Evolutionary conservation across 2,797 vertebrate species (phyloP).

Genomic region (Danio kyathit): DNA sequence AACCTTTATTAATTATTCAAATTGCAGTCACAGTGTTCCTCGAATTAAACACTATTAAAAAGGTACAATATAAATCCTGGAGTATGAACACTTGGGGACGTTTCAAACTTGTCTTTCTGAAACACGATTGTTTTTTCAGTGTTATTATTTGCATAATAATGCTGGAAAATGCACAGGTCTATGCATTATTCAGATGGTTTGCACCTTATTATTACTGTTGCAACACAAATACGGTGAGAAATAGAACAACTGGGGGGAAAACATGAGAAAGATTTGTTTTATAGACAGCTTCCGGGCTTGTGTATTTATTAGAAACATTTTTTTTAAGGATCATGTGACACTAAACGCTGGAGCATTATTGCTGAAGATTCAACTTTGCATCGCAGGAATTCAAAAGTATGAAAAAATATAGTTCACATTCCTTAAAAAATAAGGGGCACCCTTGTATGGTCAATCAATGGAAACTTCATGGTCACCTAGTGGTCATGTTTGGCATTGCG

Average conservation of each 20-base stretch:
- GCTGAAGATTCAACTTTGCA: no score
- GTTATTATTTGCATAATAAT: slow-evolving; percentile 21
- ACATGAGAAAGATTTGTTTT: background rate
- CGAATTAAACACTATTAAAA: background rate
- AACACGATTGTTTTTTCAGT: background rate
- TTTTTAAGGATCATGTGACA: no score
- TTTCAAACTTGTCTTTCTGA: background rate
- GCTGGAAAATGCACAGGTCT: slow-evolving; percentile 21
- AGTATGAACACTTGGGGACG: background rate
- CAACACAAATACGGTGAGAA: background rate
- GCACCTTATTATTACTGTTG: background rate
- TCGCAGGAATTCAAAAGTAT: no score
- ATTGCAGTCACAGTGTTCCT: background rate
- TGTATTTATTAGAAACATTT: no score
- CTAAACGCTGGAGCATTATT: no score
- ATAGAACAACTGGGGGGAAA: background rate
- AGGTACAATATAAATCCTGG: background rate
- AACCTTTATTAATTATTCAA: background rate
- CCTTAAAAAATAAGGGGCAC: no score
- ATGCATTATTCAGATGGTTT: slow-evolving; percentile 19
- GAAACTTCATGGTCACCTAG: no score
- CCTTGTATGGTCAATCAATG: no score
- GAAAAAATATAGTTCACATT: no score
- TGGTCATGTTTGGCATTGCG: no score
- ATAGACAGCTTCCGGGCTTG: no score